Percentiles rank a stretch among this genome's conserved stretches.
Evolutionary conservation across 2,888 invertebrate species (phyloP).

Genomic region (Tromatobia lineatoria): DNA sequence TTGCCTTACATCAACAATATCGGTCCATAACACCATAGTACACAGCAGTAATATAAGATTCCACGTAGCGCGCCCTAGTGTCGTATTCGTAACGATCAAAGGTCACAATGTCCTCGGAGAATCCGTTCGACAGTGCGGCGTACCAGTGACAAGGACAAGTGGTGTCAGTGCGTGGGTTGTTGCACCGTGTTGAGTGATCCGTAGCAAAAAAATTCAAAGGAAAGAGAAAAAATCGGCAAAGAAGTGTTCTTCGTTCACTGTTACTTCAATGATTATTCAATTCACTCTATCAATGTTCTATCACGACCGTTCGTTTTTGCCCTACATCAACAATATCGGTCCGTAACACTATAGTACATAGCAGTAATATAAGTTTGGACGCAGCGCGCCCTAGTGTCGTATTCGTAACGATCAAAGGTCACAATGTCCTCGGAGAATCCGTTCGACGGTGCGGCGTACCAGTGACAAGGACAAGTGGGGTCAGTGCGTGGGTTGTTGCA

Average conservation of each 20-base stretch:
- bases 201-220: too few species aligned
- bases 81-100: conserved; percentile 64
- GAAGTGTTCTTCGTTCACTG: too few species aligned
- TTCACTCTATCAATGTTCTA: too few species aligned
- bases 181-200: too few species aligned
- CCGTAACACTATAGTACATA: background rate
- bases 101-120: conserved; percentile 70
- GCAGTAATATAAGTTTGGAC: background rate
- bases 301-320: too few species aligned
- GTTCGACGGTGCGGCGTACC: conserved; percentile 53
- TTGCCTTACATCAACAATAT: too few species aligned
- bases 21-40: background rate
- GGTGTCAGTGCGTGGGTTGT: conserved; percentile 84
- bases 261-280: too few species aligned
- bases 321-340: too few species aligned
- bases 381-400: background rate
- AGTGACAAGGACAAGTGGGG: conserved; percentile 77
- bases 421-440: conserved; percentile 64
- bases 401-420: conserved; percentile 71
- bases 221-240: too few species aligned
- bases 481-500: conserved; percentile 84
- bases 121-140: conserved; percentile 50
- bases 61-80: background rate
- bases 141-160: conserved; percentile 74
- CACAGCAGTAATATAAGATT: background rate